Evolutionary conservation across 2,888 invertebrate species (phyloP).

Genomic region (Meiosimyza decipiens): DNA sequence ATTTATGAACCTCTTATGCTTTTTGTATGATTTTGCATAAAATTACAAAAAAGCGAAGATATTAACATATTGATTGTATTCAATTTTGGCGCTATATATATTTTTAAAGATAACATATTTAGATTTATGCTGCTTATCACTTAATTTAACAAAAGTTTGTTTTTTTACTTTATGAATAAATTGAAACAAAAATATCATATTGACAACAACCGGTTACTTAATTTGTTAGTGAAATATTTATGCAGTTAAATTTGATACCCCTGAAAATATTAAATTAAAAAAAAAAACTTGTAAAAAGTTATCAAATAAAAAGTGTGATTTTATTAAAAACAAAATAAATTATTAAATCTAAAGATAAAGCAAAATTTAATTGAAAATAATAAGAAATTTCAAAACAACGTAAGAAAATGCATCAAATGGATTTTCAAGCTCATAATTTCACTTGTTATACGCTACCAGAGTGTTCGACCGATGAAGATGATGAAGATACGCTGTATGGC

Average conservation of each 20-base stretch:
- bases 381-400: not conserved
- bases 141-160: constrained; percentile 8
- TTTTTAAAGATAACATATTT: too few species aligned
- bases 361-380: constrained; percentile 23
- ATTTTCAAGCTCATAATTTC: constrained; percentile 57
- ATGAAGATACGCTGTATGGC: constrained; percentile 37
- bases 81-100: too few species aligned
- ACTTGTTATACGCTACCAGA: constrained; percentile 65
- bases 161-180: constrained; percentile 15
- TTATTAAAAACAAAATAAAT: not conserved
- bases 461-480: constrained; percentile 53
- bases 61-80: too few species aligned
- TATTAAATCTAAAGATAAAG: constrained; percentile 14
- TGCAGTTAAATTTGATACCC: constrained; percentile 24
- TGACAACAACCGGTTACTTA: not conserved
- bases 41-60: too few species aligned
- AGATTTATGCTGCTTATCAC: too few species aligned
- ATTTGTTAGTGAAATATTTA: constrained; percentile 11
- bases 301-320: too few species aligned
- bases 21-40: too few species aligned
- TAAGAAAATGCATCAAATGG: constrained; percentile 55
- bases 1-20: too few species aligned
- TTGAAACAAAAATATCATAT: constrained; percentile 31
- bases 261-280: constrained; percentile 6
- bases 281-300: not conserved